These are phyloP conservation scores for Malurus alboscapulatus DNA, from an alignment of 2,113 vertebrate genomes.

Conservation along the genomic window DNA sequence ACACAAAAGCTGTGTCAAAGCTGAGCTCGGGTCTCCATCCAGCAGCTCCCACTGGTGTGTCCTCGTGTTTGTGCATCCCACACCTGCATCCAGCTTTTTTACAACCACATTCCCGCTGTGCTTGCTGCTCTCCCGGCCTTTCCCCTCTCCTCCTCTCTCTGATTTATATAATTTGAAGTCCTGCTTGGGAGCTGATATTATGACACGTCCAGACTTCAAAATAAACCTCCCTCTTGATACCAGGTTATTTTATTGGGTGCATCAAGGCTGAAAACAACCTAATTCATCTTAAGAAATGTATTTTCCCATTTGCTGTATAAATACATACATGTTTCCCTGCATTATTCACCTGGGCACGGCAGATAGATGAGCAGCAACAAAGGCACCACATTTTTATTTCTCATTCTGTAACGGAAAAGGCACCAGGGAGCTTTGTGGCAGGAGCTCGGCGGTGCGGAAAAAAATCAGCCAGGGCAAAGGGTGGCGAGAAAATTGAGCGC, in stretches of 20 bases:
- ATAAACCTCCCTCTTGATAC: constrained; percentile 75
- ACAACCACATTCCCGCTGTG: background rate
- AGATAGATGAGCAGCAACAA: constrained; percentile 64
- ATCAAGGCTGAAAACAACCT: constrained; percentile 68
- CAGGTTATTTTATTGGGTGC: constrained; percentile 66
- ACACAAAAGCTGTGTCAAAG: background rate
- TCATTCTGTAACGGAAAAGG: constrained; percentile 45
- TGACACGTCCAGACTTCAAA: constrained; percentile 66
- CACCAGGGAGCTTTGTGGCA: constrained; percentile 36
- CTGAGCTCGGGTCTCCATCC: background rate
- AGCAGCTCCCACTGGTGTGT: background rate
- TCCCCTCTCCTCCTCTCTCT: constrained; percentile 55
- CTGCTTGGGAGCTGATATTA: constrained; percentile 66
- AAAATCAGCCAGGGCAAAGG: constrained; percentile 35
- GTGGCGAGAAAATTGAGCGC: background rate
- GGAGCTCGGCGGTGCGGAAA: background rate
- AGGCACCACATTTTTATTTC: constrained; percentile 53
- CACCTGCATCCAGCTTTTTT: background rate
- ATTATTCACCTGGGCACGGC: constrained; percentile 60
- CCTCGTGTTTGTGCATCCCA: background rate
- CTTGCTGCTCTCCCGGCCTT: constrained; percentile 8
- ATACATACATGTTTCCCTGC: constrained; percentile 67
- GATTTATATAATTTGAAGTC: constrained; percentile 63
- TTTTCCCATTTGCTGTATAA: constrained; percentile 75
- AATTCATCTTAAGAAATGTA: constrained; percentile 71